Conservation (phyloP, 2,113 vertebrate genomes). For the Myanophis thanlyinensis region DNA sequence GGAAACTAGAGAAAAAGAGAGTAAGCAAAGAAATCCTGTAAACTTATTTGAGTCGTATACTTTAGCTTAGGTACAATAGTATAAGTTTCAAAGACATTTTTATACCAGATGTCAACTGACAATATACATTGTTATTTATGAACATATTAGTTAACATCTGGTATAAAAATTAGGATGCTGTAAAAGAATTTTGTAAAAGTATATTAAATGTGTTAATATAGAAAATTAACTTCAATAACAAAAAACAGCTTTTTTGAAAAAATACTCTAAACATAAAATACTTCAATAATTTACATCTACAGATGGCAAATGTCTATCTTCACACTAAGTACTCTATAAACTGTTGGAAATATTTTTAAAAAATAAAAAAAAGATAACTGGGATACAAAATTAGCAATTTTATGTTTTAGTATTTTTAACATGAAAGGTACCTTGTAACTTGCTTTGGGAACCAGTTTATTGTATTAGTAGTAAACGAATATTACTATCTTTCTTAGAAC, state of each 20-base stretch:
- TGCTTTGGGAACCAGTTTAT: slow-evolving; percentile 63
- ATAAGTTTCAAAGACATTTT: neutral
- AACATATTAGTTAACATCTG: slow-evolving; percentile 40
- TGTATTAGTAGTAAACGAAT: slow-evolving; percentile 64
- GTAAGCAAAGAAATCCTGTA: neutral
- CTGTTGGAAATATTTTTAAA: slow-evolving; percentile 57
- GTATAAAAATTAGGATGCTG: slow-evolving; percentile 58
- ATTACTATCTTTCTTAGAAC: slow-evolving; percentile 66
- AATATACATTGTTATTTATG: neutral
- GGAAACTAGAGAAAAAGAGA: neutral
- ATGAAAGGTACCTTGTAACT: slow-evolving; percentile 54
- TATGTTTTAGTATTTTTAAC: slow-evolving; percentile 62
- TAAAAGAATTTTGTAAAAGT: slow-evolving; percentile 44
- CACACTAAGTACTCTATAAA: slow-evolving; percentile 48
- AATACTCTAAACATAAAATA: slow-evolving; percentile 61
- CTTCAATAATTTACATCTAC: slow-evolving; percentile 67
- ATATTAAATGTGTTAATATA: slow-evolving; percentile 54
- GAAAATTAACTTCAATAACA: slow-evolving; percentile 59
- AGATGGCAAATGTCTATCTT: slow-evolving; percentile 57
- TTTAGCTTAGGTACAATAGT: neutral
- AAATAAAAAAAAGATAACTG: slow-evolving; percentile 51
- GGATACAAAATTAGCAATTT: slow-evolving; percentile 38
- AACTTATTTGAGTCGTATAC: neutral
- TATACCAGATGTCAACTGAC: neutral
- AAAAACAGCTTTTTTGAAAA: slow-evolving; percentile 39